Evolutionary conservation across 2,888 invertebrate genomes (phyloP), one percentile per base, ranked within the genome.

Genomic region (Ennomos quercinarius): DNA sequence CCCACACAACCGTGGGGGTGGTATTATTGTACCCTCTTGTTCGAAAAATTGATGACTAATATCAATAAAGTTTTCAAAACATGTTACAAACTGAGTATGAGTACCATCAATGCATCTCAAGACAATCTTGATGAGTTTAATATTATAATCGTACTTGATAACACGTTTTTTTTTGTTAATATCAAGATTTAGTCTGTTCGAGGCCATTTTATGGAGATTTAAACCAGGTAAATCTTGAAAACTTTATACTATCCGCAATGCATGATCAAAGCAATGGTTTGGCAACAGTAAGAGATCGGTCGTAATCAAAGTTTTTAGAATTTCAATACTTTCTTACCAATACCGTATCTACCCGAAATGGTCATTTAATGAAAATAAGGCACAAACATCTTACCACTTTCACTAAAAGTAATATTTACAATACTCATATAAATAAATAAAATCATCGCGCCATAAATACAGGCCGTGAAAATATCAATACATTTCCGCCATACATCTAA

Each of bases 331-430:
- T 39, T 17, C 55, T 48, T 61, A 53, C 51, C 66, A 69, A 68
- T 58, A 46, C 63, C 6, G 53, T 54, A 71, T 64, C 63, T 67
- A 65, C 67, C 67, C 35, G 52, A 45, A 63, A 45, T 57, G 43
- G 41, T 59, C 37, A 36, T 70, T 44, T 73, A 74, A 76, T 77
- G 76, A 75, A 77, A 74, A 73, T 81, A 86, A 86, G 86, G 86
- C 86, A 86, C 86, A 79, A 78, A 76, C 74, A 76, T 70, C 71
- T 72, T 84, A 84, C 84, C 85, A 85, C 84, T 84, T 80, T 71
- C 56, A 72, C 74, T 70, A 71, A 72, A 47, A 73, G 76, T 80
- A 83, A 66, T 85, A 84, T 85, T 80, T 85, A 85, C 84, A 85
- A 74, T 56, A 70, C 71, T 70, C 71, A 74, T 74, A 72, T 74